Conservation (phyloP, 2,888 invertebrate species). For the Poecilobothrus nobilitatus region DNA sequence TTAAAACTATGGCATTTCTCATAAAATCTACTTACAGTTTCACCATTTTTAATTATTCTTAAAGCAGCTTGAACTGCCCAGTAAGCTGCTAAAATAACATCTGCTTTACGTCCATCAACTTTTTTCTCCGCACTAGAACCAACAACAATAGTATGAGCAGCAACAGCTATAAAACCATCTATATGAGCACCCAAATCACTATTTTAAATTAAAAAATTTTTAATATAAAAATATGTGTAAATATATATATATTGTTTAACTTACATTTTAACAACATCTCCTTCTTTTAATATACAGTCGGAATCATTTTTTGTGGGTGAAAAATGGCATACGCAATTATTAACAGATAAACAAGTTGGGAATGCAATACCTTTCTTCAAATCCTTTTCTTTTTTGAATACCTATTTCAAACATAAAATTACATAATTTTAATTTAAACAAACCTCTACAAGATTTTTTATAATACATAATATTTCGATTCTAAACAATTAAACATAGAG, state of each 20-base stretch:
- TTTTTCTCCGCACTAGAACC: constrained; percentile 66
- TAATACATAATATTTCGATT: not conserved
- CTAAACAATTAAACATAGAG: no score
- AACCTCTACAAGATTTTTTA: not conserved
- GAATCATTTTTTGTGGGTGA: constrained; percentile 92
- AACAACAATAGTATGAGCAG: constrained; percentile 89
- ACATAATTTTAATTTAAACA: constrained; percentile 4
- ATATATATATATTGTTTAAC: constrained; percentile 37
- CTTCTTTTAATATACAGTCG: constrained; percentile 75
- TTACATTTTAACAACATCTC: constrained; percentile 96
- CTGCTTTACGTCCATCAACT: constrained; percentile 82
- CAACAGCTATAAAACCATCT: constrained; percentile 97
- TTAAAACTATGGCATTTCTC: no score
- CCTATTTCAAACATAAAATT: no score
- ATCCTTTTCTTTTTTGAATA: constrained; percentile 96
- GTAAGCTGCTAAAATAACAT: constrained; percentile 91
- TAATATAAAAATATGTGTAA: not conserved
- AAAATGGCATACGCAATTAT: constrained; percentile 98
- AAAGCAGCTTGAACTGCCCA: constrained; percentile 93
- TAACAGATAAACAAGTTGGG: constrained; percentile 96
- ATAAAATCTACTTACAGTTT: constrained; percentile 55
- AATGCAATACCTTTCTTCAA: constrained; percentile 97
- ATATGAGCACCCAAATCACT: constrained; percentile 97
- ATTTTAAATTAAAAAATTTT: constrained; percentile 18
- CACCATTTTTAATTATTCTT: constrained; percentile 81